These are phyloP conservation scores for Calliscelio sp. DNA, from an alignment of 2,888 invertebrate species.

Conservation along the genomic window DNA sequence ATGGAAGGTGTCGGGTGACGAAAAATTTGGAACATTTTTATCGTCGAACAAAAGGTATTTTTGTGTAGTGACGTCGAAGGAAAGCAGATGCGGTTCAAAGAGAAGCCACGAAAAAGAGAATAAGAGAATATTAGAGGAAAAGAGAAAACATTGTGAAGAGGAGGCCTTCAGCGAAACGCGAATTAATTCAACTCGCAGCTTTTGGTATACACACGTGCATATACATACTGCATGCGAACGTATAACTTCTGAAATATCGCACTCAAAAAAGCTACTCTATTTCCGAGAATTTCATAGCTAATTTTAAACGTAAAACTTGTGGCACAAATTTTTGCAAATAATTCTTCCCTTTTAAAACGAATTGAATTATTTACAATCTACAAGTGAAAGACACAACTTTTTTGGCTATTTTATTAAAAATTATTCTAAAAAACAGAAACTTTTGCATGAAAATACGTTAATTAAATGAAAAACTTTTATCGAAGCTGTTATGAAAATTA, in stretches of 20 bases:
- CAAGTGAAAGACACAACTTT: not conserved
- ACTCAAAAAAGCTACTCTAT: conserved; percentile 67
- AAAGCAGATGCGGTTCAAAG: conserved; percentile 70
- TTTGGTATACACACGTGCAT: conserved; percentile 47
- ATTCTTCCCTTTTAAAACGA: not conserved
- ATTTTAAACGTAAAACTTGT: conserved; percentile 44
- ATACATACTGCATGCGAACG: conserved; percentile 54
- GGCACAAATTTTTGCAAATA: conserved; percentile 20
- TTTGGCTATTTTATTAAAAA: not conserved
- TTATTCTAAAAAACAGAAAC: not conserved
- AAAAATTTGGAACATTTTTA: conserved; percentile 49
- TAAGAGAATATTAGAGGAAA: conserved; percentile 67
- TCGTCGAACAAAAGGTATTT: conserved; percentile 54
- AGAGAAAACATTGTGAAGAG: conserved; percentile 77
- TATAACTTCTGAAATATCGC: conserved; percentile 69
- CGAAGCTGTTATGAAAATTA: not conserved
- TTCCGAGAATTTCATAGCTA: conserved; percentile 46
- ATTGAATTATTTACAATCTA: not conserved
- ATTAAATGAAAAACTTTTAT: not conserved
- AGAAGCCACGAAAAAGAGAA: conserved; percentile 72
- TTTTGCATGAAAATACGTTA: not conserved
- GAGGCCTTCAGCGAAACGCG: conserved; percentile 83
- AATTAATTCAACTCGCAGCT: conserved; percentile 84
- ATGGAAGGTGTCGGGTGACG: conserved; percentile 3
- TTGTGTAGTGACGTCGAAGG: conserved; percentile 64